A percentile compares a stretch with the other conserved stretches of the same genome.
Evolutionary conservation across 1,140 invertebrate genomes (phyloP).

Genomic region (Euwallacea fornicatus): DNA sequence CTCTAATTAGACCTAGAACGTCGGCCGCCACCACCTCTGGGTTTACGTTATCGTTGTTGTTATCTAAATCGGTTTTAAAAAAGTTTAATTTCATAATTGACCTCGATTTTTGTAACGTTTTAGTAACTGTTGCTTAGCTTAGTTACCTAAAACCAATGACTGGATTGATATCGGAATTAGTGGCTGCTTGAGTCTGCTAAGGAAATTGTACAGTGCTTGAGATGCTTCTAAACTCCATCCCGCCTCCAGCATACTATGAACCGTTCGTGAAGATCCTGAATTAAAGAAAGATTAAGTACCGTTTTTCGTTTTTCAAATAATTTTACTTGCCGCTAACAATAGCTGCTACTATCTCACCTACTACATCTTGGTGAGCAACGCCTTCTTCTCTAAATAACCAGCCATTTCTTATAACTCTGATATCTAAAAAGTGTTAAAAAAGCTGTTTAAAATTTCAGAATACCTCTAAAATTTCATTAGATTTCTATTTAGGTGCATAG

Average conservation of each 20-base stretch:
- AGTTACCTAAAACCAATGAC: slow-evolving; percentile 54
- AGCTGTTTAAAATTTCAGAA: not conserved
- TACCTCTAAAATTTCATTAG: not conserved
- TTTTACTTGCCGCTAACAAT: slow-evolving; percentile 32
- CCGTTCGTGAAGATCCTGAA: slow-evolving; percentile 23
- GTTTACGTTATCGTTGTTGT: slow-evolving; percentile 49
- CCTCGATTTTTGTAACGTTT: not conserved
- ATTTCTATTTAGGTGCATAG: no score
- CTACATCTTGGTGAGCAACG: slow-evolving; percentile 33
- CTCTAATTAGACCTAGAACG: slow-evolving; percentile 54
- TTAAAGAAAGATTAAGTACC: slow-evolving; percentile 4
- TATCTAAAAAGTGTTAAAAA: slow-evolving; percentile 28
- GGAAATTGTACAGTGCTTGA: slow-evolving; percentile 53
- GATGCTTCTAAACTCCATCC: slow-evolving; percentile 47
- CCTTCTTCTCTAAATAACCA: slow-evolving; percentile 40
- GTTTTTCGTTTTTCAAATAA: not conserved
- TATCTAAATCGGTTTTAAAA: slow-evolving; percentile 36
- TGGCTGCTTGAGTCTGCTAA: slow-evolving; percentile 53
- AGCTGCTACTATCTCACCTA: slow-evolving; percentile 36
- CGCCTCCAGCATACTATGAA: slow-evolving; percentile 43
- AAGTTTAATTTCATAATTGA: no score
- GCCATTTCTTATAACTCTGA: slow-evolving; percentile 30
- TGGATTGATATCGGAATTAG: slow-evolving; percentile 55
- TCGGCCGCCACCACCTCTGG: slow-evolving; percentile 54
- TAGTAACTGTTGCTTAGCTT: not conserved